Percentiles rank a stretch among this genome's conserved stretches.
Conservation (phyloP, 2,888 invertebrate genomes). For the Troides helena region DNA sequence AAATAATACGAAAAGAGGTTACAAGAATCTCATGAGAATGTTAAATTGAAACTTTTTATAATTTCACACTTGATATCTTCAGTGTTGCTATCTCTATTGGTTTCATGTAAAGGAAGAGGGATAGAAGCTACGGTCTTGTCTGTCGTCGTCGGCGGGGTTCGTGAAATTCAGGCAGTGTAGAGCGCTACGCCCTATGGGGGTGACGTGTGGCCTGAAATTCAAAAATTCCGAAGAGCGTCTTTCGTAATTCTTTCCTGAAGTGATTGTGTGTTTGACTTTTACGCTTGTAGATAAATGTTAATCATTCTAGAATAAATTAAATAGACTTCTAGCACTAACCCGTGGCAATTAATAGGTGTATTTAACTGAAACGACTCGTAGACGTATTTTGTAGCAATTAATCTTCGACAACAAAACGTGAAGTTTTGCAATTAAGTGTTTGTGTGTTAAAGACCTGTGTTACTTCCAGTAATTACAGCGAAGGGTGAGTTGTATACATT, state of each 20-base stretch:
- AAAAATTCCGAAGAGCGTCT: constrained; percentile 5
- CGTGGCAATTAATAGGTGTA: constrained; percentile 6
- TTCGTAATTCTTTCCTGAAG: constrained; percentile 25
- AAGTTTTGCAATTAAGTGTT: constrained; percentile 30
- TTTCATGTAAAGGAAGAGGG: constrained; percentile 24
- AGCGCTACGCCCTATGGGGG: background rate
- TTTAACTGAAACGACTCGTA: constrained; percentile 10
- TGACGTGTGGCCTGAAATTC: constrained; percentile 12
- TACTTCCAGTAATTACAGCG: constrained; percentile 18
- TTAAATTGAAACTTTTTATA: constrained; percentile 19
- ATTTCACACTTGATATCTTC: constrained; percentile 22
- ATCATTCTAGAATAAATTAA: constrained; percentile 6
- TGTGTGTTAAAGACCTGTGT: constrained; percentile 28
- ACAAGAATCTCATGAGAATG: constrained; percentile 16
- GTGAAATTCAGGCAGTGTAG: constrained; percentile 21
- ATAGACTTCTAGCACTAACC: background rate
- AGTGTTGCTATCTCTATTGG: constrained; percentile 8
- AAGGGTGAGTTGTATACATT: constrained; percentile 22
- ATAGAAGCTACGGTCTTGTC: constrained; percentile 15
- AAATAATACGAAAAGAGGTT: background rate
- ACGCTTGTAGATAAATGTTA: background rate
- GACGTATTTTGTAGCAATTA: constrained; percentile 18
- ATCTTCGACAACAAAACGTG: constrained; percentile 28
- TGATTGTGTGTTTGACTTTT: constrained; percentile 20
- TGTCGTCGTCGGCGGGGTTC: constrained; percentile 17